These are phyloP conservation scores for Julus scanicus DNA, from an alignment of 2,888 invertebrate species.

Conservation along the genomic window DNA sequence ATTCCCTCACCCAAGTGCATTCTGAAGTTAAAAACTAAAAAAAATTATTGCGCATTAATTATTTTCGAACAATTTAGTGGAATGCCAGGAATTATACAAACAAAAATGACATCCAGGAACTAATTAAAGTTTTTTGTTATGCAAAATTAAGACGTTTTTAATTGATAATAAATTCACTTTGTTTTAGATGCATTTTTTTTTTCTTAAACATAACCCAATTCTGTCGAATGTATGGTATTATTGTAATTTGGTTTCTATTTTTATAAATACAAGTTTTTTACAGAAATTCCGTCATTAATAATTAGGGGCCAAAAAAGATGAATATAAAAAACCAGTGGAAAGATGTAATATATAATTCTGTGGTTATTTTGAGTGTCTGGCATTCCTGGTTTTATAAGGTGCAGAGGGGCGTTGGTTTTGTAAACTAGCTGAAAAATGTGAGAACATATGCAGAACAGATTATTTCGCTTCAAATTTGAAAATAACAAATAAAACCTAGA, in stretches of 20 bases:
- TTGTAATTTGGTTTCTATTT: not conserved
- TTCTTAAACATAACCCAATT: not conserved
- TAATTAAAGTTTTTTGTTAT: not conserved
- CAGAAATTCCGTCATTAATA: not conserved
- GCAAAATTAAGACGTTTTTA: not conserved
- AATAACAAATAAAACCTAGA: not conserved
- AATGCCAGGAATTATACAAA: too few relatives aligned
- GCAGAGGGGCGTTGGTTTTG: not conserved
- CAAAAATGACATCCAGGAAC: not conserved
- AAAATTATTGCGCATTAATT: too few relatives aligned
- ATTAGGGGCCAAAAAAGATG: not conserved
- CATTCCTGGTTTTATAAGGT: not conserved
- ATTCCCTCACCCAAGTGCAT: too few relatives aligned
- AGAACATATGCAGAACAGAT: not conserved
- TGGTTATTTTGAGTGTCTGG: not conserved
- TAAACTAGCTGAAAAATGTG: constrained; percentile 8
- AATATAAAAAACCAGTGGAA: not conserved
- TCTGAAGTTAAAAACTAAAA: too few relatives aligned
- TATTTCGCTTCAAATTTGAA: constrained; percentile 14
- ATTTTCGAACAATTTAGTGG: too few relatives aligned
- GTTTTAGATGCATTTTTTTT: not conserved
- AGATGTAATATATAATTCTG: not conserved
- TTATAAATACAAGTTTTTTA: not conserved
- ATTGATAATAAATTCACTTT: not conserved
- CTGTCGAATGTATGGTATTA: not conserved